These are phyloP conservation scores for Cosmorhoe ocellata DNA, from an alignment of 2,888 invertebrate genomes.

Conservation along the genomic window DNA sequence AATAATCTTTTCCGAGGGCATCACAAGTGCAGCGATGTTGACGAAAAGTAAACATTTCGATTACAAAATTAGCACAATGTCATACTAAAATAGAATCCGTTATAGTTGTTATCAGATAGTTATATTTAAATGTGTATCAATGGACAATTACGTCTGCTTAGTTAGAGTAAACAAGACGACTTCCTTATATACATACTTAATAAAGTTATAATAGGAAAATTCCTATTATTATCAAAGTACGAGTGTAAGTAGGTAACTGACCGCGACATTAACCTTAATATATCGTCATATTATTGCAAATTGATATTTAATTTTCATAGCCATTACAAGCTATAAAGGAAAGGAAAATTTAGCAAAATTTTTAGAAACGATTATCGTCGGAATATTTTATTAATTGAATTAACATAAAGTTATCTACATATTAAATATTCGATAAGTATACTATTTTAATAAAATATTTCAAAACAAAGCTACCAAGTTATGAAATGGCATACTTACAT, in stretches of 20 bases:
- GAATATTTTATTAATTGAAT: too few relatives aligned
- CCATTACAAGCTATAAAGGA: slow-evolving; percentile 59
- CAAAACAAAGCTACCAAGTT: too few relatives aligned
- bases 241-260: slow-evolving; percentile 49
- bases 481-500: too few relatives aligned
- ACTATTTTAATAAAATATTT: too few relatives aligned
- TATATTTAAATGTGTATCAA: slow-evolving; percentile 46
- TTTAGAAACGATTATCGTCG: slow-evolving; percentile 40
- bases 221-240: slow-evolving; percentile 73
- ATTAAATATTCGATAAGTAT: too few relatives aligned
- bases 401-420: too few relatives aligned
- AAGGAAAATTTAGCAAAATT: slow-evolving; percentile 72
- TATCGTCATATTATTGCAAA: slow-evolving; percentile 66
- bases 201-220: slow-evolving; percentile 66
- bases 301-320: slow-evolving; percentile 60
- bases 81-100: slow-evolving; percentile 25
- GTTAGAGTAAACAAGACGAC: slow-evolving; percentile 48
- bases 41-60: slow-evolving; percentile 3
- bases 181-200: slow-evolving; percentile 37
- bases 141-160: slow-evolving; percentile 48
- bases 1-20: neutral
- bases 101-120: slow-evolving; percentile 38
- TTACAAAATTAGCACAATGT: slow-evolving; percentile 20
- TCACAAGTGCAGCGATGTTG: neutral
- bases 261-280: slow-evolving; percentile 62